Conservation (phyloP, 2,888 invertebrate genomes). For the Drosophila anceps region DNA sequence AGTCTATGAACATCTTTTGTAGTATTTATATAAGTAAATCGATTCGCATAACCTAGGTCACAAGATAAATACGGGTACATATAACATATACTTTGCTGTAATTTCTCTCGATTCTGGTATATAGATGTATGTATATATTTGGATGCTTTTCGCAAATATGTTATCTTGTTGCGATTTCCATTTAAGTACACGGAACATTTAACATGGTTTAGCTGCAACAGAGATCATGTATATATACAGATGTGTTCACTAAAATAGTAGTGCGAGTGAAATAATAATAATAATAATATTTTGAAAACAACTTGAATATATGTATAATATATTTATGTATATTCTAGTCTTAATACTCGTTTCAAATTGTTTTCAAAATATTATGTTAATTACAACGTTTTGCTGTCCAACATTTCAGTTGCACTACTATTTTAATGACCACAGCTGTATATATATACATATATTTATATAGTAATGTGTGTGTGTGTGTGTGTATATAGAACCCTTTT, state of each 20-base stretch:
- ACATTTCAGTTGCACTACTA: too few species aligned
- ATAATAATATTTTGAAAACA: too few species aligned
- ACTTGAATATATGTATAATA: too few species aligned
- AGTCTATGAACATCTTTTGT: slow-evolving; percentile 17
- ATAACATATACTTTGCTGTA: slow-evolving; percentile 3
- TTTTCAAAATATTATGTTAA: too few species aligned
- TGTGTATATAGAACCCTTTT: slow-evolving; percentile 19
- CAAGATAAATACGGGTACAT: slow-evolving; percentile 44
- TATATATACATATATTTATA: neutral
- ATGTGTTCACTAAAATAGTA: too few species aligned
- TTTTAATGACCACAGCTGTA: too few species aligned
- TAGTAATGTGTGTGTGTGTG: slow-evolving; percentile 14
- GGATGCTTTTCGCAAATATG: slow-evolving; percentile 27
- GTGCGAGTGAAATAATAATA: too few species aligned
- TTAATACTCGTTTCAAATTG: too few species aligned
- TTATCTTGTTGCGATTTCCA: slow-evolving; percentile 26
- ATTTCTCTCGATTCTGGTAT: slow-evolving; percentile 1
- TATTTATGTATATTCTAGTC: too few species aligned
- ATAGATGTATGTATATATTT: slow-evolving; percentile 6
- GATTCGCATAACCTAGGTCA: slow-evolving; percentile 51
- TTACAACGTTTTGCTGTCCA: too few species aligned
- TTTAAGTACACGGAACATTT: slow-evolving; percentile 7
- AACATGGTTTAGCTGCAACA: neutral
- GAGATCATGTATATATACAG: slow-evolving; percentile 10
- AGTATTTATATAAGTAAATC: slow-evolving; percentile 32